A percentile compares a stretch with the other conserved stretches of the same genome.
phyloP scores from a whole-genome alignment of 2,888 invertebrate genomes.

The Rutpela maculata region DNA sequence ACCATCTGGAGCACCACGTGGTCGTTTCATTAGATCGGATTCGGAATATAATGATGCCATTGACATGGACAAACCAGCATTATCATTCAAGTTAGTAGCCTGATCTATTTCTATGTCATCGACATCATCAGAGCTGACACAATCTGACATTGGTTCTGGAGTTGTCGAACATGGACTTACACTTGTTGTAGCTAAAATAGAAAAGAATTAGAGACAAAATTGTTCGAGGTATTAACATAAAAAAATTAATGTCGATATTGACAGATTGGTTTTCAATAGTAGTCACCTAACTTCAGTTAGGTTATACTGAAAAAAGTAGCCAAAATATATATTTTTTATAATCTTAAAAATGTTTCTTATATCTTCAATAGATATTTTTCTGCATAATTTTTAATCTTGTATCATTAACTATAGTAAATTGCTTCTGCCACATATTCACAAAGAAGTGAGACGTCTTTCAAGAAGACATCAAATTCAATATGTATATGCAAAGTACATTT shows the following conservation, averaged over 20 bases:
- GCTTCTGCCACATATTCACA: no score
- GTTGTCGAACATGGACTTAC: conserved; percentile 76
- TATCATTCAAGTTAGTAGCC: conserved; percentile 72
- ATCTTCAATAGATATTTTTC: no score
- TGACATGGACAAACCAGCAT: conserved; percentile 77
- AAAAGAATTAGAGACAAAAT: neutral
- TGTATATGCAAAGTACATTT: no score
- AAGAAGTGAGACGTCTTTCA: no score
- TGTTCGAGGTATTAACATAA: neutral
- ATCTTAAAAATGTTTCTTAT: no score
- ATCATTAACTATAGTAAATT: no score
- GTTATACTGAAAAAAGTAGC: no score
- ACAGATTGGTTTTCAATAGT: neutral
- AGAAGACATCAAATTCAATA: no score
- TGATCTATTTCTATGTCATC: conserved; percentile 76
- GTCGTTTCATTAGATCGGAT: conserved; percentile 73
- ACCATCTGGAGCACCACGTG: conserved; percentile 73
- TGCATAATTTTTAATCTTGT: no score
- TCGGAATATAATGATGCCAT: conserved; percentile 81
- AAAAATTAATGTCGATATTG: neutral
- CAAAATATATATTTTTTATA: no score
- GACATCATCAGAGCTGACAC: conserved; percentile 75
- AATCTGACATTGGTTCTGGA: conserved; percentile 73
- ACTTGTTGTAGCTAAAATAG: conserved; percentile 73
- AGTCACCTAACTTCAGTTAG: no score